phyloP scores from a whole-genome alignment of 2,888 invertebrate species.

The Melipona bicolor region DNA sequence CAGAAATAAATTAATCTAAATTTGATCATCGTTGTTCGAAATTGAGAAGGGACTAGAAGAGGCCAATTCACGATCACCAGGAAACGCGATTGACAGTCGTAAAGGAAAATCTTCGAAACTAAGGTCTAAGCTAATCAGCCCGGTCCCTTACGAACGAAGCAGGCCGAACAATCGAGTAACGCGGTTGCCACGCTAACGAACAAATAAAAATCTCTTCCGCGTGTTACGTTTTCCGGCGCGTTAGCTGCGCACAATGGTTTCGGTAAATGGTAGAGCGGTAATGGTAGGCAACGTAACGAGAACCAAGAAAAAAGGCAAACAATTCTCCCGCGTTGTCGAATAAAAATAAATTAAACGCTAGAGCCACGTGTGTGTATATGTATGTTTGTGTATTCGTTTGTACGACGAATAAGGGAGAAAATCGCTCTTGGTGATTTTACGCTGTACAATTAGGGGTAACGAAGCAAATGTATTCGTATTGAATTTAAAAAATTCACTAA shows the following conservation, averaged over 20 bases:
- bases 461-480: background rate
- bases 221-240: conserved; percentile 50
- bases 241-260: conserved; percentile 52
- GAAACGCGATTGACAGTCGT: background rate
- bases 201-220: conserved; percentile 52
- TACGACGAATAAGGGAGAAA: background rate
- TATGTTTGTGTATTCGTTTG: background rate
- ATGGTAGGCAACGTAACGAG: conserved; percentile 35
- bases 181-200: conserved; percentile 34
- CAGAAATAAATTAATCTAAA: background rate
- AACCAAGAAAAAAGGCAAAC: conserved; percentile 50
- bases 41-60: background rate
- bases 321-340: conserved; percentile 31
- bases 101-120: conserved; percentile 2
- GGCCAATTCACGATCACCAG: background rate
- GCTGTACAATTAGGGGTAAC: too few relatives aligned
- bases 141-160: conserved; percentile 9
- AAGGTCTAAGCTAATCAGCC: background rate
- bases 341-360: conserved; percentile 40
- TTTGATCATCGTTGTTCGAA: background rate
- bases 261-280: conserved; percentile 29
- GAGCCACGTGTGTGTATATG: background rate
- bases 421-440: background rate
- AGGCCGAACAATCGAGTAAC: conserved; percentile 20
- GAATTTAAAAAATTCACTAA: background rate